phyloP scores from a whole-genome alignment of 1,140 invertebrate species.

The Sipha flava region DNA sequence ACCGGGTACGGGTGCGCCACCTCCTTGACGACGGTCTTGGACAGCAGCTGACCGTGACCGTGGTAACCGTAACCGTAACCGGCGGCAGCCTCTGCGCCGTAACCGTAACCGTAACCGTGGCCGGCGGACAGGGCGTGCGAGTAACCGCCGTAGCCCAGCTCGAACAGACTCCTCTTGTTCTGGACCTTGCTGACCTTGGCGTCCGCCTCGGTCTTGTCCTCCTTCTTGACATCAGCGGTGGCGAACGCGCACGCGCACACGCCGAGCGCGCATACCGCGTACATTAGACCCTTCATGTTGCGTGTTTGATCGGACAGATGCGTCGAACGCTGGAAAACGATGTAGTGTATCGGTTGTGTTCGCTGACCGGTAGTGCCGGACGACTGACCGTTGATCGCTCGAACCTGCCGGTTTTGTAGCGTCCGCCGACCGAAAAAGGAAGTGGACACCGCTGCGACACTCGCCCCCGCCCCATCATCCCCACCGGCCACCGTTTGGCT shows the following conservation, averaged over 20 bases:
- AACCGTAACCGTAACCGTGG: not conserved
- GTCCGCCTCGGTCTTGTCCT: conserved; percentile 45
- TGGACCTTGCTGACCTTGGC: conserved; percentile 41
- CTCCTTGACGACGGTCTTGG: conserved; percentile 36
- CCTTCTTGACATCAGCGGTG: conserved; percentile 43
- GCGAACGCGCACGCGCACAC: conserved; percentile 14
- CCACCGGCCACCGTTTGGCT: not conserved
- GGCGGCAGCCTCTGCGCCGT: not conserved
- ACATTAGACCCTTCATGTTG: not conserved
- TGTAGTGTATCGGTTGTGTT: too few species aligned
- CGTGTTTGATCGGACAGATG: too few species aligned
- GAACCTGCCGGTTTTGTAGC: conserved; percentile 10
- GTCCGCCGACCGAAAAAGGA: not conserved
- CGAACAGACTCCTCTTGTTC: conserved; percentile 35
- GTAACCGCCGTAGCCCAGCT: conserved; percentile 48
- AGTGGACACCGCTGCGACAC: not conserved
- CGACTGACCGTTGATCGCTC: not conserved
- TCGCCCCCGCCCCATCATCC: not conserved
- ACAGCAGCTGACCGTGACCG: conserved; percentile 32
- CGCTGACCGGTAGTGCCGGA: too few species aligned
- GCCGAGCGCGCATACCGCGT: not conserved
- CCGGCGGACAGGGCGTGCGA: not conserved
- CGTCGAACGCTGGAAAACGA: not conserved
- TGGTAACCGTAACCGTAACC: not conserved
- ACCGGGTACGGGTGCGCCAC: conserved; percentile 34